Evolutionary conservation across 2,888 invertebrate genomes (phyloP).

Genomic region (Craniophora ligustri): DNA sequence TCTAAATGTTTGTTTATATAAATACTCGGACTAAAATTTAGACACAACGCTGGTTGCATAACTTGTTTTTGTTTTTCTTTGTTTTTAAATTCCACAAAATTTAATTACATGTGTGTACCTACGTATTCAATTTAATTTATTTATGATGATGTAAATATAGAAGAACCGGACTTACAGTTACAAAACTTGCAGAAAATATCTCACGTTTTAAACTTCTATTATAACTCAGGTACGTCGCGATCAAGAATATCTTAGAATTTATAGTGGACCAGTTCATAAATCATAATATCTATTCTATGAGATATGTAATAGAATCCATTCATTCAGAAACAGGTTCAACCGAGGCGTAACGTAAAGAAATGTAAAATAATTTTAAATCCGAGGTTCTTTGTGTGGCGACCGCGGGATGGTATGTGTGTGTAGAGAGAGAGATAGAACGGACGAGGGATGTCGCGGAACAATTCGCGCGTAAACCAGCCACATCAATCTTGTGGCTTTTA

Average conservation of each 20-base stretch:
- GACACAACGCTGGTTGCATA: no score
- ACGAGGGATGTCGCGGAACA: conserved; percentile 53
- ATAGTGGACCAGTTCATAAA: conserved; percentile 30
- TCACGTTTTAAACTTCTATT: conserved; percentile 24
- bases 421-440: conserved; percentile 55
- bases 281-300: conserved; percentile 32
- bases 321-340: conserved; percentile 33
- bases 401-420: conserved; percentile 24
- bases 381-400: conserved; percentile 28
- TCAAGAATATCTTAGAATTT: conserved; percentile 39
- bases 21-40: no score
- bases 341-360: conserved; percentile 42
- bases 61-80: no score
- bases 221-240: conserved; percentile 18
- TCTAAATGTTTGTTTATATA: no score
- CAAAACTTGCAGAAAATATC: conserved; percentile 13
- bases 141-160: conserved; percentile 17
- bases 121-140: no score
- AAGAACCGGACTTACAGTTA: conserved; percentile 18
- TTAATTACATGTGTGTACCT: conserved; percentile 26
- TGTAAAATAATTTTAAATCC: conserved; percentile 43
- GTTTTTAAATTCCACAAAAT: conserved; percentile 14
- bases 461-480: conserved; percentile 44
- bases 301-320: conserved; percentile 37
- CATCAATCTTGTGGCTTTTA: conserved; percentile 61